Evolutionary conservation across 2,113 vertebrate genomes (phyloP).

Genomic region (Pycnonotus jocosus): DNA sequence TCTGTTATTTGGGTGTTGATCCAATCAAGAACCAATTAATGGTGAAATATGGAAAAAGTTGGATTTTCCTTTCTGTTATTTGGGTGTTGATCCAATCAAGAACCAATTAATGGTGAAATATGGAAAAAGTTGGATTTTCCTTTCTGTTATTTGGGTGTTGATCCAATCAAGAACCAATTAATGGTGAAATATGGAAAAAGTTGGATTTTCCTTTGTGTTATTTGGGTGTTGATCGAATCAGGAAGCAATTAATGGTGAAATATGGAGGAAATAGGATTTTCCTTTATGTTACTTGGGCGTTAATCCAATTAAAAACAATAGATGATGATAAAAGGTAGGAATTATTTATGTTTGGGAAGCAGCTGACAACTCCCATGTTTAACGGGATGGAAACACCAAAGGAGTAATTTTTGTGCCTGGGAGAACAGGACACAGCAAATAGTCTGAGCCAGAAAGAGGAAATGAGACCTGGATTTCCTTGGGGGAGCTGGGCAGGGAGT

Average conservation of each 20-base stretch:
- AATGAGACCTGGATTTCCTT: not conserved
- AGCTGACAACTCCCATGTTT: not conserved
- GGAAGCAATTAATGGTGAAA: too few species aligned
- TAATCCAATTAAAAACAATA: not conserved
- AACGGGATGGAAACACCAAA: not conserved
- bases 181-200: not conserved
- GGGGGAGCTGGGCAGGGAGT: not conserved
- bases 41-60: too few species aligned
- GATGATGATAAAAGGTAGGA: not conserved
- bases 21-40: too few species aligned
- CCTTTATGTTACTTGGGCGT: too few species aligned
- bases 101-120: not conserved
- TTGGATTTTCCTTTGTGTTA: not conserved
- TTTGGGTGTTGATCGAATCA: too few species aligned
- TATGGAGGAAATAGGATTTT: too few species aligned
- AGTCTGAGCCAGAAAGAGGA: not conserved
- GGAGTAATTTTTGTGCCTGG: not conserved
- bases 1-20: not conserved
- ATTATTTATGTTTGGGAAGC: not conserved
- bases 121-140: not conserved
- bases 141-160: not conserved
- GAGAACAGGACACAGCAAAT: not conserved
- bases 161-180: not conserved
- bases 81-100: not conserved
- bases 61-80: not conserved